Conservation (phyloP, 2,888 invertebrate species). For the Ditula angustiorana region DNA sequence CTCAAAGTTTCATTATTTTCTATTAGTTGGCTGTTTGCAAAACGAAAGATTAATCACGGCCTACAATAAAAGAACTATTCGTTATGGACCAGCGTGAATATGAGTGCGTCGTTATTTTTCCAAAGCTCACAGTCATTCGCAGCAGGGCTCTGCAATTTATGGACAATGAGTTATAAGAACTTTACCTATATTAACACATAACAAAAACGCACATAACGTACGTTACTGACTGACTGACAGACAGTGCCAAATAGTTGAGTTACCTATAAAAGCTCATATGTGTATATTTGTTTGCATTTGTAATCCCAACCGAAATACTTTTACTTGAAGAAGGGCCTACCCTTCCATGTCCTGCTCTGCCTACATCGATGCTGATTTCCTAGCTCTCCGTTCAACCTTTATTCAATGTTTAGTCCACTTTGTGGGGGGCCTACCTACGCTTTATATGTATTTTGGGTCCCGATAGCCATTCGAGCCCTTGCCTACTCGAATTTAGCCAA, state of each 20-base stretch:
- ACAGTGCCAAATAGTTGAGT: too few relatives aligned
- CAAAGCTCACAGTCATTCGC: slow-evolving; percentile 34
- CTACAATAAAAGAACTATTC: slow-evolving; percentile 26
- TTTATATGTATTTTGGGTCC: too few relatives aligned
- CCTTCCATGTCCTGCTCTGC: too few relatives aligned
- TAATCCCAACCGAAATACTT: too few relatives aligned
- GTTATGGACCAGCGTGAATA: slow-evolving; percentile 6
- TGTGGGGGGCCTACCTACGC: not conserved
- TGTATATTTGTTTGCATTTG: too few relatives aligned
- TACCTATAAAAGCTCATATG: too few relatives aligned
- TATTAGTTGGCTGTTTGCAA: slow-evolving; percentile 14
- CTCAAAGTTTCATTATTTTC: too few relatives aligned
- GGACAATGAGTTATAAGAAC: slow-evolving; percentile 2
- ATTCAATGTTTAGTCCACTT: not conserved
- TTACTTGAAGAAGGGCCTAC: too few relatives aligned
- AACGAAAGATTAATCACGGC: slow-evolving; percentile 24
- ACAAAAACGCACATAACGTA: too few relatives aligned
- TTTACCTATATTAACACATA: too few relatives aligned
- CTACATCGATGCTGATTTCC: too few relatives aligned
- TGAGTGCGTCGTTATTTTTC: slow-evolving; percentile 29
- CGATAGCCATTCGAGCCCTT: not conserved
- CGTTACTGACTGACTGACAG: too few relatives aligned
- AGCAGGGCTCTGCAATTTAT: slow-evolving; percentile 30
- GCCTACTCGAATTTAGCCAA: not conserved
- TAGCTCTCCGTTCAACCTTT: not conserved